Conservation (phyloP, 2,113 vertebrate genomes). For the Chinchilla lanigera region DNA sequence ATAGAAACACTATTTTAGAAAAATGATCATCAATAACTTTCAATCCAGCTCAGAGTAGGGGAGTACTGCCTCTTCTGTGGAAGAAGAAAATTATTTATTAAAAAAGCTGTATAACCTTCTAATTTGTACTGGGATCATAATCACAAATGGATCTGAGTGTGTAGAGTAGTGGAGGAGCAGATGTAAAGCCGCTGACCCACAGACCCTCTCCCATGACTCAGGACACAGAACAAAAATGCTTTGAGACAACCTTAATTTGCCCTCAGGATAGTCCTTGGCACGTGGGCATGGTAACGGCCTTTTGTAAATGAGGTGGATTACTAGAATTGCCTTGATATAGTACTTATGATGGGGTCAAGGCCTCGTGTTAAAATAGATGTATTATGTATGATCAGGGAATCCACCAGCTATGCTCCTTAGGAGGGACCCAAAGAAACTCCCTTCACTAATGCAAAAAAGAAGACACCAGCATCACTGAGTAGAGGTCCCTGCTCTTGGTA, state of each 20-base stretch:
- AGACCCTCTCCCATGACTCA: neutral
- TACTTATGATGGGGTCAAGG: neutral
- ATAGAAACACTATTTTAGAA: neutral
- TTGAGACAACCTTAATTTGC: neutral
- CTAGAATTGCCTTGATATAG: neutral
- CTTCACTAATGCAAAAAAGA: neutral
- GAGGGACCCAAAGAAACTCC: neutral
- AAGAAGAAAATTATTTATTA: neutral
- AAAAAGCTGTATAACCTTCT: neutral
- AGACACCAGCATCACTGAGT: neutral
- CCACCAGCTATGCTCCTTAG: neutral
- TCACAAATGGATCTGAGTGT: neutral
- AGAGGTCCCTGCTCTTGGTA: neutral
- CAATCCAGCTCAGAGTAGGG: neutral
- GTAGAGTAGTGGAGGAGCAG: neutral
- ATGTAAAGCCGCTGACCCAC: neutral
- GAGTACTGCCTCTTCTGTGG: neutral
- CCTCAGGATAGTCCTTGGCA: neutral
- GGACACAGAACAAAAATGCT: neutral
- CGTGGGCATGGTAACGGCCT: neutral
- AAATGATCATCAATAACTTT: neutral
- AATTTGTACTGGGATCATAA: neutral
- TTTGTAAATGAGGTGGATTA: neutral
- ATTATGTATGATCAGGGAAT: neutral
- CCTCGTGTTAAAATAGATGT: neutral